These are phyloP conservation scores for Chelmon rostratus DNA, from an alignment of 2,797 vertebrate genomes.

Conservation along the genomic window DNA sequence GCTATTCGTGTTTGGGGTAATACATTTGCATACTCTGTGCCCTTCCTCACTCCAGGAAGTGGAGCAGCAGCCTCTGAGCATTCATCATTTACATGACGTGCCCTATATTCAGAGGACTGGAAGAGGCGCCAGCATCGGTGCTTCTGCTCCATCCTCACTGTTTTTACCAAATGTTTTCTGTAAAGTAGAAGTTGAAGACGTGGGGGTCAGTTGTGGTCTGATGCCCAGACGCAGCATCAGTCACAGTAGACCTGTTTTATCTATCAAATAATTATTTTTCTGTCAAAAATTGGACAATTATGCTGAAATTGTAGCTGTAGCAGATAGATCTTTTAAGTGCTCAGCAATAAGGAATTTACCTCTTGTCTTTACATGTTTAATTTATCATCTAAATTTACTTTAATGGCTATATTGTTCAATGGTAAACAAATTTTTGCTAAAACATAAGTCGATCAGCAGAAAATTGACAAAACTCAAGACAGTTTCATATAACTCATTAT, in stretches of 20 bases:
- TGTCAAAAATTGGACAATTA: neutral
- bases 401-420: neutral
- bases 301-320: neutral
- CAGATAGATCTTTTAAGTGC: neutral
- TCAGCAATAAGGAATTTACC: neutral
- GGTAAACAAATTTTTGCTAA: no score
- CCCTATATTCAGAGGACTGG: constrained; percentile 76
- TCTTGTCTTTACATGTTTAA: neutral
- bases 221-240: neutral
- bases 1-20: constrained; percentile 48
- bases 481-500: no score
- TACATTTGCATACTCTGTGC: constrained; percentile 63
- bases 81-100: constrained; percentile 83
- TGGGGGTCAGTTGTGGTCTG: constrained; percentile 33
- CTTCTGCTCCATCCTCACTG: constrained; percentile 46
- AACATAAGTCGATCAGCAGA: no score
- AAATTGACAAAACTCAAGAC: no score
- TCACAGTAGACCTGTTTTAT: constrained; percentile 11
- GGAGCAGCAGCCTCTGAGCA: constrained; percentile 76
- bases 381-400: neutral
- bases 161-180: constrained; percentile 38
- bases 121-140: constrained; percentile 52
- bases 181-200: constrained; percentile 23
- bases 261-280: neutral
- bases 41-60: constrained; percentile 66